phyloP scores from a whole-genome alignment of 2,797 vertebrate species.

The Acridotheres tristis region DNA sequence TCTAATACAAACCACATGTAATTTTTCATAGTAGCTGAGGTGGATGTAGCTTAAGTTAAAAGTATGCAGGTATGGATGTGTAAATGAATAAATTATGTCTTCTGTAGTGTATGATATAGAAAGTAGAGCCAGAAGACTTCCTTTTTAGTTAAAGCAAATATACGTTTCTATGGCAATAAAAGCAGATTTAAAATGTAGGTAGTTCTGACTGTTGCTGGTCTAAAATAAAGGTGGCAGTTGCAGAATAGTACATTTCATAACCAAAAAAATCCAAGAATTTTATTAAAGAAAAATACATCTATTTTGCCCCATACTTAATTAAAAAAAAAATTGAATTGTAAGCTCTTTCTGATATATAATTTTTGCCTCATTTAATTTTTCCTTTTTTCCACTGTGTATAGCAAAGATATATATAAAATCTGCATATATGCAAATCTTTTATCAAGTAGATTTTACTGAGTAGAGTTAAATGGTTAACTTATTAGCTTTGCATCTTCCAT shows the following conservation, averaged over 20 bases:
- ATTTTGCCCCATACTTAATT: neutral
- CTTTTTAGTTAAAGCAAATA: constrained; percentile 49
- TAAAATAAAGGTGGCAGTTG: constrained; percentile 43
- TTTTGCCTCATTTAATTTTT: neutral
- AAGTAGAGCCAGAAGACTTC: neutral
- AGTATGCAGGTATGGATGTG: neutral
- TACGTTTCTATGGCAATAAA: constrained; percentile 61
- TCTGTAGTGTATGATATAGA: neutral
- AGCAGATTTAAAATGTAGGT: constrained; percentile 56
- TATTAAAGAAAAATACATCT: neutral
- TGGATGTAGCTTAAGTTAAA: neutral
- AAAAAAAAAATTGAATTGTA: neutral
- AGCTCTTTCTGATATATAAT: neutral
- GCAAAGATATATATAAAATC: neutral
- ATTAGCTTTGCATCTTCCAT: neutral
- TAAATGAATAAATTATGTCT: neutral
- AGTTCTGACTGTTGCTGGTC: constrained; percentile 52
- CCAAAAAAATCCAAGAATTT: neutral
- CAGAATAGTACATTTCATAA: constrained; percentile 8
- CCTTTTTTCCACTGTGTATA: neutral
- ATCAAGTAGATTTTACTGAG: neutral
- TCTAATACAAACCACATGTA: neutral
- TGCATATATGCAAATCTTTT: neutral
- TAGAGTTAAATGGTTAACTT: neutral
- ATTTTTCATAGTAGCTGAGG: neutral